These are phyloP conservation scores for Tipula unca DNA, from an alignment of 2,888 invertebrate species.

Conservation along the genomic window DNA sequence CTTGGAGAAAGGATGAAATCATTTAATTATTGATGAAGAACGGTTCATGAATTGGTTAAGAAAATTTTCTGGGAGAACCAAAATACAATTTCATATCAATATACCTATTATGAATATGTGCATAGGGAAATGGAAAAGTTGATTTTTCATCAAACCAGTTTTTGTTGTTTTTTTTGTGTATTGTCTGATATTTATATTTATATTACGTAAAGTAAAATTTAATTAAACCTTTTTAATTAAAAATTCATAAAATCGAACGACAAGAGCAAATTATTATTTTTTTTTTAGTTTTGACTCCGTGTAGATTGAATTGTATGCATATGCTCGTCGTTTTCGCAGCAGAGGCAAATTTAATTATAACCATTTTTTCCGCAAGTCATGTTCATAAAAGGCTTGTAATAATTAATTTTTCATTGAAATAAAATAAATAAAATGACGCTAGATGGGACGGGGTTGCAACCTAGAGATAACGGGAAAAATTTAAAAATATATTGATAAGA, in stretches of 20 bases:
- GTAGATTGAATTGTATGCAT: neutral
- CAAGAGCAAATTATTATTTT: neutral
- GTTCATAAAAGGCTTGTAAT: neutral
- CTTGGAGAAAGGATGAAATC: too few species aligned
- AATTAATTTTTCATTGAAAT: neutral
- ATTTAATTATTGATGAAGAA: too few species aligned
- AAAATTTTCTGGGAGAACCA: too few species aligned
- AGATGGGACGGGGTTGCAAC: neutral
- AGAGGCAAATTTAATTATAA: neutral
- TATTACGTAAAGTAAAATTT: neutral
- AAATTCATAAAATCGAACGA: neutral
- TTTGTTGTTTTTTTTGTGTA: too few species aligned
- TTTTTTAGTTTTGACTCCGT: neutral
- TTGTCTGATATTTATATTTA: too few species aligned
- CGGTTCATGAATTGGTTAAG: too few species aligned
- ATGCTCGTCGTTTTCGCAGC: neutral
- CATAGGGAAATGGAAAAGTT: too few species aligned
- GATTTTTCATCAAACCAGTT: too few species aligned
- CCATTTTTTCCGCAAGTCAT: neutral
- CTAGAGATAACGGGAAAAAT: neutral
- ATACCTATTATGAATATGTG: too few species aligned
- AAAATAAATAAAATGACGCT: neutral
- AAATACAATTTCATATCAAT: too few species aligned
- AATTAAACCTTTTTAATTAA: neutral
- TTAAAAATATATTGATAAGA: neutral